phyloP scores from a whole-genome alignment of 2,888 invertebrate species.

The Aelia acuminata region DNA sequence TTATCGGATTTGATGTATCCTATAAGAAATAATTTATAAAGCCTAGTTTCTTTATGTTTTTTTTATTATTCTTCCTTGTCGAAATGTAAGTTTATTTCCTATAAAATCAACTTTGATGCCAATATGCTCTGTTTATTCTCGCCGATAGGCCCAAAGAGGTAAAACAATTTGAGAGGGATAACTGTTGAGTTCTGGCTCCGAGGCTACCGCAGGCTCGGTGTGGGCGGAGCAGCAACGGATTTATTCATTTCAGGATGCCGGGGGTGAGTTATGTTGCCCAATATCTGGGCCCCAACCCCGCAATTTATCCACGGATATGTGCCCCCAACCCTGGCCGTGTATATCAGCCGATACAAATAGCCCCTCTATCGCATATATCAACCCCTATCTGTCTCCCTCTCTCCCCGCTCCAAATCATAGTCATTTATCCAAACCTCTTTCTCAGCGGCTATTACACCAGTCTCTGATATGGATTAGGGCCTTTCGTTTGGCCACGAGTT shows the following conservation, averaged over 20 bases:
- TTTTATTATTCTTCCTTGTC: too few species aligned
- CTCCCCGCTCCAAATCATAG: constrained; percentile 55
- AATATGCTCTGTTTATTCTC: neutral
- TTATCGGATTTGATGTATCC: too few species aligned
- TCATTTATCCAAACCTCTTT: constrained; percentile 52
- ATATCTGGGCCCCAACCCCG: constrained; percentile 56
- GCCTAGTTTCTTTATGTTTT: too few species aligned
- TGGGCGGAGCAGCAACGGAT: constrained; percentile 44
- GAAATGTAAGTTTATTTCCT: neutral
- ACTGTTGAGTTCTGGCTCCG: neutral
- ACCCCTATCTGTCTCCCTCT: constrained; percentile 44
- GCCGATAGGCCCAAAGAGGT: neutral
- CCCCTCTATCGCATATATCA: constrained; percentile 56
- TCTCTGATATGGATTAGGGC: constrained; percentile 26
- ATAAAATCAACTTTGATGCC: neutral
- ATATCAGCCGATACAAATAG: constrained; percentile 60
- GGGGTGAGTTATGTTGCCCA: constrained; percentile 57
- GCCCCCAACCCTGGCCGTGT: constrained; percentile 4
- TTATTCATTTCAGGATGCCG: constrained; percentile 56
- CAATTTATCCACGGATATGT: constrained; percentile 60
- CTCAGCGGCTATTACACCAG: neutral
- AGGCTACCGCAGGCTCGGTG: neutral
- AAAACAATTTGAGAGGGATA: neutral
- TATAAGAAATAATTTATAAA: too few species aligned
- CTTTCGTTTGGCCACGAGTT: neutral